phyloP scores from a whole-genome alignment of 2,113 vertebrate species.

The Ivindomyrus marchei region DNA sequence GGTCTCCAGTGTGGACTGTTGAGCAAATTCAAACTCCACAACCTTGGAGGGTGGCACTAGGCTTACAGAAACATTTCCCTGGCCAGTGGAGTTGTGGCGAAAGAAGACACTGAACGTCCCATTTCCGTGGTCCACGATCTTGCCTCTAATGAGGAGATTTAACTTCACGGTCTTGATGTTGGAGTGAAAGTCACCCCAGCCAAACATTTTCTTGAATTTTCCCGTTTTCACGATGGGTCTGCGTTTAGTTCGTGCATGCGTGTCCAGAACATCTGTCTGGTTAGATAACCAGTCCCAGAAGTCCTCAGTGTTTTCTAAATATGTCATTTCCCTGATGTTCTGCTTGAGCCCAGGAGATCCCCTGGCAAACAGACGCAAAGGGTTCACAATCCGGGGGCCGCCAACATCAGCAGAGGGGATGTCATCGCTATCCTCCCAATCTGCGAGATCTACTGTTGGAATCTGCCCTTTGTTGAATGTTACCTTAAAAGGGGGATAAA shows the following conservation, averaged over 20 bases:
- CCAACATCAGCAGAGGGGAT: slow-evolving; percentile 69
- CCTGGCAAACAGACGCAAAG: slow-evolving; percentile 84
- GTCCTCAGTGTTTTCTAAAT: slow-evolving; percentile 81
- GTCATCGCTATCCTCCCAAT: slow-evolving; percentile 74
- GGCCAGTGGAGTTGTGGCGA: slow-evolving; percentile 93
- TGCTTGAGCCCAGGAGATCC: slow-evolving; percentile 75
- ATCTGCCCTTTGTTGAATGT: slow-evolving; percentile 66
- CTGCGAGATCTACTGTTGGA: slow-evolving; percentile 66
- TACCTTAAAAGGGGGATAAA: slow-evolving; percentile 61
- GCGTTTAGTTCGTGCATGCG: slow-evolving; percentile 90
- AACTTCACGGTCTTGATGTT: slow-evolving; percentile 98
- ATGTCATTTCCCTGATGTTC: slow-evolving; percentile 69
- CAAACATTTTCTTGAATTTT: slow-evolving; percentile 99
- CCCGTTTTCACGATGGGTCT: slow-evolving; percentile 98
- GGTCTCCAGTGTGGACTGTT: slow-evolving; percentile 87
- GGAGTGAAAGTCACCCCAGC: slow-evolving; percentile 98
- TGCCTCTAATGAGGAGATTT: slow-evolving; percentile 95
- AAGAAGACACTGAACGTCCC: slow-evolving; percentile 98
- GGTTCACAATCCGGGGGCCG: slow-evolving; percentile 77
- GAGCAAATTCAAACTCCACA: slow-evolving; percentile 87
- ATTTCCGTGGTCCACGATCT: slow-evolving; percentile 97
- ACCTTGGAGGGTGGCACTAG: slow-evolving; percentile 95
- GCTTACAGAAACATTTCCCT: slow-evolving; percentile 95
- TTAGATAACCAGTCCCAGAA: slow-evolving; percentile 98
- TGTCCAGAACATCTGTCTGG: slow-evolving; percentile 82